phyloP scores from a whole-genome alignment of 1,140 invertebrate genomes.

The Trissolcus basalis region DNA sequence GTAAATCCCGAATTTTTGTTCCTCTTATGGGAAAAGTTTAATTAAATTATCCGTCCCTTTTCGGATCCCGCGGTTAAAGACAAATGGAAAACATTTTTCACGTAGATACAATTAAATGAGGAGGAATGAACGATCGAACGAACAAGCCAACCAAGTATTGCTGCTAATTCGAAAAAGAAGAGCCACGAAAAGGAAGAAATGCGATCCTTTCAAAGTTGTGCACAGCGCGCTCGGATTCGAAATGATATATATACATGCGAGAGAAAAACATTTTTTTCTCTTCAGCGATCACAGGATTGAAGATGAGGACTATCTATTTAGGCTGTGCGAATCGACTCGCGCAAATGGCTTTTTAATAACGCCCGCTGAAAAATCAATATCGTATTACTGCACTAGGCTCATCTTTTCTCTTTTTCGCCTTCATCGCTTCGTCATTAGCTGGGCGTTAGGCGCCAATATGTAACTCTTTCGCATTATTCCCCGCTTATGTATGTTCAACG shows the following conservation, averaged over 20 bases:
- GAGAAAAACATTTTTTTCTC: conserved; percentile 8
- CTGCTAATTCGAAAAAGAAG: no score
- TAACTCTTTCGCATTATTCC: conserved; percentile 52
- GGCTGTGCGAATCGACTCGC: conserved; percentile 34
- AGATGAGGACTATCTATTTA: conserved; percentile 35
- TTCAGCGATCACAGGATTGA: conserved; percentile 19
- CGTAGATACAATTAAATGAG: no score
- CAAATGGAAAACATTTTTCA: no score
- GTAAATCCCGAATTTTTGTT: conserved; percentile 21
- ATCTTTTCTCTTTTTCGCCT: conserved; percentile 48
- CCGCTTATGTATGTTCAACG: conserved; percentile 28
- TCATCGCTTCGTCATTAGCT: conserved; percentile 62
- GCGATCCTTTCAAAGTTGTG: no score
- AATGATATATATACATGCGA: conserved; percentile 2
- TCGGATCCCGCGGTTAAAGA: not conserved
- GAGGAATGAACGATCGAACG: no score
- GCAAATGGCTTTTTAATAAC: conserved; percentile 68
- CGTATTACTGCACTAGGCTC: conserved; percentile 42
- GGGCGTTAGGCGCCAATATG: conserved; percentile 26
- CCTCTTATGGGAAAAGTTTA: conserved; percentile 39
- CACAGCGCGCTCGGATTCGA: not conserved
- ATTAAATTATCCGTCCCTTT: conserved; percentile 31
- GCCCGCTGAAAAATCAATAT: conserved; percentile 63
- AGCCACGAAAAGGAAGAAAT: no score
- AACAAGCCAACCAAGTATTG: no score